Evolutionary conservation across 2,888 invertebrate genomes (phyloP), one percentile per base, ranked within the genome.

Genomic region (Cataglyphis cursor): DNA sequence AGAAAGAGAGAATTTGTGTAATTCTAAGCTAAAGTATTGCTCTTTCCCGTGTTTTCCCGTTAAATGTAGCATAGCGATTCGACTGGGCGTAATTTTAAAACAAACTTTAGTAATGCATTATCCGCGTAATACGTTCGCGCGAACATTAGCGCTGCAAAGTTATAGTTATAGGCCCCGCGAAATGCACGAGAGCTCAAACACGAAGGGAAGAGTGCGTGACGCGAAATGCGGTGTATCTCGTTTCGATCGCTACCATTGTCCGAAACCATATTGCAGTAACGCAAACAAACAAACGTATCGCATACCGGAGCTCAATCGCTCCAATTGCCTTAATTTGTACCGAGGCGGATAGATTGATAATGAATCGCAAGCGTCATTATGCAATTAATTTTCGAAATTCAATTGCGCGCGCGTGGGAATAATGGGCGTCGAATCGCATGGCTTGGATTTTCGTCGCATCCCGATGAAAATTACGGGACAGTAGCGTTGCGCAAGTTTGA

Each of bases 381-480:
- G 78, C 87, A 89, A 92, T 92, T 90, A 88, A 91, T 92, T 88
- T 88, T 84, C 88, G 87, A 89, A 92, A 93, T 91, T 88, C 88
- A 91, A 92, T 91, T 85, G 83, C 61, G 68, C 21, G 82, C 70
- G 82, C 68, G 80, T 78, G 81, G 81, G 82, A 83, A 88, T 88
- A 86, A 87, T 84, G 51, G 65, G 28, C 10, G 72, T 61, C 66
- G 73, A 76, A 84, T 76, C 81, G 81, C 48, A 80, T 62, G 62
- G 76, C 65, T 65, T 65, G 81, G 44, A 76, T 54, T 82, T 82
- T 65, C 81, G 18, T 54, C 41, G 57, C 70, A 18, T n/a, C 44
- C 64, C 51, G 74, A 54, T 51, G 54, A 41, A 82, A 82, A 65
- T 76, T 73, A 54, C 76, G 68, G 72, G 61, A 72, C 66, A 64